Conservation (phyloP, 2,888 invertebrate species). For the Heliconius charithonia region DNA sequence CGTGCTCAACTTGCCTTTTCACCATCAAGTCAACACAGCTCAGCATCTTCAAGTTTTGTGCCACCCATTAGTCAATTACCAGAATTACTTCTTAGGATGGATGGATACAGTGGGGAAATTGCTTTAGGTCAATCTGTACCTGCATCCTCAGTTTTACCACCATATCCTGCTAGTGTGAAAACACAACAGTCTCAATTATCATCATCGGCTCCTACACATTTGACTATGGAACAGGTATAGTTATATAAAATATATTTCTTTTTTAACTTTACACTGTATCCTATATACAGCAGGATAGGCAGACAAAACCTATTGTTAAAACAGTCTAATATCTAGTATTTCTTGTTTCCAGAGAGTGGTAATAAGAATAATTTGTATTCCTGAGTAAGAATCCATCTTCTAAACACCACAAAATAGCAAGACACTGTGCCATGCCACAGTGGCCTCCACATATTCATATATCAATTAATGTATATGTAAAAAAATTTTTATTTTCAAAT, state of each 20-base stretch:
- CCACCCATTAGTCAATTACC: constrained; percentile 80
- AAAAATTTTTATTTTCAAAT: neutral
- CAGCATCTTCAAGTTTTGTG: constrained; percentile 78
- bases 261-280: no score
- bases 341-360: neutral
- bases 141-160: constrained; percentile 80
- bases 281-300: no score
- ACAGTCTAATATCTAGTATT: no score
- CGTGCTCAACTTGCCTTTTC: constrained; percentile 83
- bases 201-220: constrained; percentile 94
- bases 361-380: neutral
- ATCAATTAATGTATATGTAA: neutral
- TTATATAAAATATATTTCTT: neutral
- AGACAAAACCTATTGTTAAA: no score
- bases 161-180: constrained; percentile 71
- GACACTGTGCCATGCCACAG: no score
- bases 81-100: constrained; percentile 87
- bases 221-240: constrained; percentile 87
- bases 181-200: constrained; percentile 87
- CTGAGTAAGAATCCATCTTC: neutral
- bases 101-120: constrained; percentile 82
- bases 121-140: constrained; percentile 86
- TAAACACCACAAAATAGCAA: no score
- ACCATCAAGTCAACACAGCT: constrained; percentile 87
- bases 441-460: neutral